Evolutionary conservation across 1,140 invertebrate genomes (phyloP).

Genomic region (Eriocheir sinensis): DNA sequence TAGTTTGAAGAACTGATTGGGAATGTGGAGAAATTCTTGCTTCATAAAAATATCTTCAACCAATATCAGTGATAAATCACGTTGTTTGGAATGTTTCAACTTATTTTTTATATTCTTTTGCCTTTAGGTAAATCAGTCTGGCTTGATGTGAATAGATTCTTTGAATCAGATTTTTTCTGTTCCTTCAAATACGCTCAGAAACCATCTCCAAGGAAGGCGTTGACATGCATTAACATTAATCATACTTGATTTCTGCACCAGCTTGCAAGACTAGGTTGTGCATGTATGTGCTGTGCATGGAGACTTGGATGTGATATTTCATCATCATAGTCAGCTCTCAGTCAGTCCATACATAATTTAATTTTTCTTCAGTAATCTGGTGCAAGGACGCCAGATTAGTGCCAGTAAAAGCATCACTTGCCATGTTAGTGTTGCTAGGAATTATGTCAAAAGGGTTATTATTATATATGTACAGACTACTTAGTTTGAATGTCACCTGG

Average conservation of each 20-base stretch:
- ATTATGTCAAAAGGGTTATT: not conserved
- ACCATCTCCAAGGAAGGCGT: not conserved
- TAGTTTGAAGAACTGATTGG: not conserved
- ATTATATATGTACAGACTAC: not conserved
- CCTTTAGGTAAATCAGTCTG: not conserved
- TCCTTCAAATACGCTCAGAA: not conserved
- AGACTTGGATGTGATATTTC: not conserved
- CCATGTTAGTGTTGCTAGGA: conserved; percentile 3
- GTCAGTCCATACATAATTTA: not conserved
- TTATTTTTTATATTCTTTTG: not conserved
- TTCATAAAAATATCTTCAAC: too few relatives aligned
- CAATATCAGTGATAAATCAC: not conserved
- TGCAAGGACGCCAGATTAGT: not conserved
- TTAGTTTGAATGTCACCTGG: not conserved
- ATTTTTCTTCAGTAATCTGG: not conserved
- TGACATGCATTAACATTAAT: not conserved
- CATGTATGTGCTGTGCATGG: not conserved
- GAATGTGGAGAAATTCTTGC: not conserved
- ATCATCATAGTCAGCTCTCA: not conserved
- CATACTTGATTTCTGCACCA: not conserved
- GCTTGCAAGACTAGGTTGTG: conserved; percentile 1
- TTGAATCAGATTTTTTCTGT: too few relatives aligned
- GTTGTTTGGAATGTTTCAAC: not conserved
- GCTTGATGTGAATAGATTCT: too few relatives aligned
- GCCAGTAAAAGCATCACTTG: conserved; percentile 1